phyloP scores from a whole-genome alignment of 2,888 invertebrate genomes.

The Eupelmus urozonus region DNA sequence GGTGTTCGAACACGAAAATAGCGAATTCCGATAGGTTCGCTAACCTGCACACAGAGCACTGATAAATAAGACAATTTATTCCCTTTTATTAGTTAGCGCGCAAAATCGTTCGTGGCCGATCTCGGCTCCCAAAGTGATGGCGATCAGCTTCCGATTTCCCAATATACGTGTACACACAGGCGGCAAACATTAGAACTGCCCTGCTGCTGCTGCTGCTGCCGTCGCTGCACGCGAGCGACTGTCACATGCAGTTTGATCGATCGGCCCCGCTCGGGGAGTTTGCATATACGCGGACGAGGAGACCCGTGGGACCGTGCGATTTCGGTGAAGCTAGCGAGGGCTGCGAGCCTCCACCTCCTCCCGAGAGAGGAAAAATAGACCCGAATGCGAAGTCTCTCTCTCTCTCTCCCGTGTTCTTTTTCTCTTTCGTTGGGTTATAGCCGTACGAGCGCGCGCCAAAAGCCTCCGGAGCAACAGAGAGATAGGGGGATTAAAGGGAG shows the following conservation, averaged over 20 bases:
- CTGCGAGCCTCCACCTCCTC: background rate
- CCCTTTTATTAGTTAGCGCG: conserved; percentile 46
- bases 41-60: background rate
- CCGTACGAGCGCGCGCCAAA: conserved; percentile 12
- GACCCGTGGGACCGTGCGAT: conserved; percentile 38
- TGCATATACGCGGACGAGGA: conserved; percentile 30
- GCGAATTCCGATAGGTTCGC: no score
- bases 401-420: no score
- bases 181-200: conserved; percentile 45
- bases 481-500: conserved; percentile 27
- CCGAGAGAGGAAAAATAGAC: conserved; percentile 34
- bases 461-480: background rate
- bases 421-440: conserved; percentile 12
- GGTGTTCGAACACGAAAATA: no score
- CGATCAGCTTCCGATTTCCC: conserved; percentile 17
- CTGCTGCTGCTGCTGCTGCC: no score
- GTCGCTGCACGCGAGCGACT: conserved; percentile 10
- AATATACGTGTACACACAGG: conserved; percentile 9
- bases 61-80: conserved; percentile 48
- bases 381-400: background rate
- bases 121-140: conserved; percentile 24
- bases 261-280: conserved; percentile 49
- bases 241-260: conserved; percentile 56
- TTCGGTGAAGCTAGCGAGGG: background rate
- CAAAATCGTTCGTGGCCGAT: conserved; percentile 16